Base-by-base conservation (phyloP, 2,797 vertebrate genomes). In the Linurgus olivaceus region DNA sequence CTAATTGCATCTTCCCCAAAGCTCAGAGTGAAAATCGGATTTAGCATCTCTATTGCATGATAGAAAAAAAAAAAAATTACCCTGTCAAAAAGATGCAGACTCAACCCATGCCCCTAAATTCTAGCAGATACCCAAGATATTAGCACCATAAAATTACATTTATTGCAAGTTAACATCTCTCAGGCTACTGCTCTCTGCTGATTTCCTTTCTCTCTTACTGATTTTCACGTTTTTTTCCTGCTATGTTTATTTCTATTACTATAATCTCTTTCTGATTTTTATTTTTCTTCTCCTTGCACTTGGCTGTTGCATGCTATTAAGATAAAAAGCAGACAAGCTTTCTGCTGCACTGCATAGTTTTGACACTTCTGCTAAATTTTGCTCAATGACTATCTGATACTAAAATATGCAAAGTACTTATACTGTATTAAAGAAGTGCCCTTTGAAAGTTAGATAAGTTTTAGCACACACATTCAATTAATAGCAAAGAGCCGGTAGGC, bases 1-100 rank as follows among this genome's bases (percentile, higher is more conserved):
- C 83, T 96, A 96, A 97, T 96, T 96, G 96, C 87, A 79, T 95
- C 92, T 84, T 93, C 57, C 87, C 78, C 0, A 1, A 55, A 96
- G 83, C 93, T 90, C 57, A 84, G 67, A 95, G 90, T 82, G 89
- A 94, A 96, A 96, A 96, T 95, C 6, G 1, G 85, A 95, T 94
- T 95, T 96, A 91, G 59, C 72, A 93, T 95, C 95, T 95, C 86
- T 87, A 79, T 71, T 85, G 81, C 71, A 77, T 57, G 71, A 94
- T 58, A 86, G 92, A 65, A 88, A 92, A 84, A 86, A 52, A 52
- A 74, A 90, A 66, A 71, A 67, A 88, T 58, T 61, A 84, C 23
- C 45, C 77, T 93, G 85, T 96, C 94, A 96, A 86, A 76, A 88
- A 84, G 79, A 91, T 78, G 65, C 77, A 91, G 72, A 84, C 37